Base-by-base conservation (phyloP, 1,140 invertebrate genomes). In the Panagrolaimus sp. region DNA sequence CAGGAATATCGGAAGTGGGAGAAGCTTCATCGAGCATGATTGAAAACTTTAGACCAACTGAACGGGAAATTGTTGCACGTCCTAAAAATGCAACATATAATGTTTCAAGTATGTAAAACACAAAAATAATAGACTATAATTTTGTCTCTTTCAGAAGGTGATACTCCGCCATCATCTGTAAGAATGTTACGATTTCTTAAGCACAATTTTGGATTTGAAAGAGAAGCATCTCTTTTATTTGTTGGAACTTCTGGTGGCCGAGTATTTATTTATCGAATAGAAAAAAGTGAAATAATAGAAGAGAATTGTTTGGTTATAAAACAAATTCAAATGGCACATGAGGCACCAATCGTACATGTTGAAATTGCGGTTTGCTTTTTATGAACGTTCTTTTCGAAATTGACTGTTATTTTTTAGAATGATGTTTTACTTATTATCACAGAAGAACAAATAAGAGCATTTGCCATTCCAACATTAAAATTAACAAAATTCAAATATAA, bases 21-120 rank as follows among this genome's bases (percentile, higher is more conserved):
- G 48, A 57, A 20, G 27, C 51, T 31, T n/a, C 11, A 70, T 48
- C 42, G 31, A 70, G 20, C 31, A 72, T 51, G 16, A 47, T 70
- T 38, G 68, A 70, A 45, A 61, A 70, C 16, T 69, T 48, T 2
- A 73, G 73, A n/a, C 51, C 74, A 46, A 42, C 23, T 13, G 72
- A 73, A 53, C 16, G 72, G 5, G 71, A 73, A 66, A 73, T 73
- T 13, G 47, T 57, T 13, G 51, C 51, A 25, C 20, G 27, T 14
- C 51, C 51, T 20, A 13, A 16, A 16, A 57, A 27, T 25, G 13
- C 51, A 9, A 25, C 51, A 5, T 57, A 25, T 27, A 57, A 57
- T 20, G 51, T 27, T 23, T n/a, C 51, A 2, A 38, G 31, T 38
- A 38, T 4, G 31, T 38, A 38, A 7, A 7, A 38, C 2, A 38